These are phyloP conservation scores for Corythornis madagascariensis DNA, from an alignment of 2,113 vertebrate species.

Conservation along the genomic window DNA sequence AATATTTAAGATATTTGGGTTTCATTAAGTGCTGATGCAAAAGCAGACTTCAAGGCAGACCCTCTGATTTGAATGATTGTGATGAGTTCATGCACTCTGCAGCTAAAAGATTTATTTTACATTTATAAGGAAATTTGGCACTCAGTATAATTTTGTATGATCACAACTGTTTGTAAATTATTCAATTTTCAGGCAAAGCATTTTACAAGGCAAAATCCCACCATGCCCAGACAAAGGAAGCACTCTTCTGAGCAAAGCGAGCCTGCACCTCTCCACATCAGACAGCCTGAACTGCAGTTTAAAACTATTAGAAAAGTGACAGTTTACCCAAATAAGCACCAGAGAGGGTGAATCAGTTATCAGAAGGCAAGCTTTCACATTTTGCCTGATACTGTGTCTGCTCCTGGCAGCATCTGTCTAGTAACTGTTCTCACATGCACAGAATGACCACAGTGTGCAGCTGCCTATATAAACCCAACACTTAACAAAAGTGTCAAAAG, in stretches of 20 bases:
- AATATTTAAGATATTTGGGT: background rate
- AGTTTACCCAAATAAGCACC: background rate
- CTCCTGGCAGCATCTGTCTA: conserved; percentile 25
- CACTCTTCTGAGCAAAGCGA: background rate
- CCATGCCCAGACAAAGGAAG: rapidly evolving
- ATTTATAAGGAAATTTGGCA: background rate
- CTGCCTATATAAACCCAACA: background rate
- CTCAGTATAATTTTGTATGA: rapidly evolving
- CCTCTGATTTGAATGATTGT: background rate
- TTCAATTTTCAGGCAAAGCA: background rate
- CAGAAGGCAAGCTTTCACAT: background rate
- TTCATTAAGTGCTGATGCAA: background rate
- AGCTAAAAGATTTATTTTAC: background rate
- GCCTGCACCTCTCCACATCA: background rate
- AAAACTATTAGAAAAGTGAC: background rate
- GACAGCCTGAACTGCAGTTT: background rate
- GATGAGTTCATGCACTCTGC: conserved; percentile 12
- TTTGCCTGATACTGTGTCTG: background rate
- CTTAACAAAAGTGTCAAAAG: background rate
- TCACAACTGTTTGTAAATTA: background rate
- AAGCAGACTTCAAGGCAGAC: conserved; percentile 11
- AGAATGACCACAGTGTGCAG: background rate
- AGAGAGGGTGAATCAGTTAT: background rate
- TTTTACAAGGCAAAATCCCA: background rate
- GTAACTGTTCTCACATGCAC: background rate